These are phyloP conservation scores for Euzetes globulus DNA, from an alignment of 2,888 invertebrate species.

Conservation along the genomic window DNA sequence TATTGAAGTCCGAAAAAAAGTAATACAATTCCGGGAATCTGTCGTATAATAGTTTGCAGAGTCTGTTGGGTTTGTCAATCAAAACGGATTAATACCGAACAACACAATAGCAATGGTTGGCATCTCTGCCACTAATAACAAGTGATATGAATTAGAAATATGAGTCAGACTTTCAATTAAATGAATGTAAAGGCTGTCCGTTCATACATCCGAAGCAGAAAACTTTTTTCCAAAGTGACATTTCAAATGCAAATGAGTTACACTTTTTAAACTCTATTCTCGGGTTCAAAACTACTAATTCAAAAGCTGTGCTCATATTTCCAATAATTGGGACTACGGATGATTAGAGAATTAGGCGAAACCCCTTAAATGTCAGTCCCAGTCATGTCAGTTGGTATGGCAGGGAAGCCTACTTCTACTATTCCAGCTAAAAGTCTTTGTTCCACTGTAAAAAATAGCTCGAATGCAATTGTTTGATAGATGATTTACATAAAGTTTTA, in stretches of 20 bases:
- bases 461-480: not conserved
- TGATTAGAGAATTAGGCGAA: not conserved
- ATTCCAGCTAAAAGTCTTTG: not conserved
- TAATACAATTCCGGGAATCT: not conserved
- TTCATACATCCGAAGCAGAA: not conserved
- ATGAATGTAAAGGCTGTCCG: not conserved
- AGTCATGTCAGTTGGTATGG: not conserved
- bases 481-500: no score
- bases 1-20: not conserved
- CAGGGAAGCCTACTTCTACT: not conserved
- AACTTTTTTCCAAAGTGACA: not conserved
- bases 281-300: not conserved
- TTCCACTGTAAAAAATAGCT: not conserved
- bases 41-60: not conserved
- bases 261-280: not conserved
- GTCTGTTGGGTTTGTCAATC: not conserved
- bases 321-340: not conserved
- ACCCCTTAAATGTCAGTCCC: slow-evolving; percentile 1
- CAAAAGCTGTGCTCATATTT: not conserved
- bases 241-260: not conserved
- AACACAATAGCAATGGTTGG: not conserved
- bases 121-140: not conserved
- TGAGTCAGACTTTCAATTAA: slow-evolving; percentile 13
- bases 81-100: not conserved
- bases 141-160: slow-evolving; percentile 15